These are phyloP conservation scores for Dorcus hopei DNA, from an alignment of 2,888 invertebrate species.

Conservation along the genomic window DNA sequence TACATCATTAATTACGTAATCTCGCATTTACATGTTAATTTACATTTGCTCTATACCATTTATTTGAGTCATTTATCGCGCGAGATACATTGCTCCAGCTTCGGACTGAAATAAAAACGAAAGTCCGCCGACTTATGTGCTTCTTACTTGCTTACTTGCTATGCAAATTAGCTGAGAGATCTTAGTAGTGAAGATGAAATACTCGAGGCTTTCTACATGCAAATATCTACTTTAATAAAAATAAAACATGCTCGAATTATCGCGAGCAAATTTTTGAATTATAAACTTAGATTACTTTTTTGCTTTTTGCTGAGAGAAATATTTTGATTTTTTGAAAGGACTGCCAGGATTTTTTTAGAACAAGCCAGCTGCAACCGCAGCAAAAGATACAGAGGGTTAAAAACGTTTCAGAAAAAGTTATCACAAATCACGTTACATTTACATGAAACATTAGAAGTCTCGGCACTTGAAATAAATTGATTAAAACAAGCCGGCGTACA, in stretches of 20 bases:
- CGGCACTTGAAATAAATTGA: conserved; percentile 10
- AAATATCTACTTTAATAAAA: conserved; percentile 7
- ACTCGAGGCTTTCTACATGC: conserved; percentile 5
- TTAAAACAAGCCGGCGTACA: not conserved
- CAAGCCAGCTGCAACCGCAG: not conserved
- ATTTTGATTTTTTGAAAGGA: not conserved
- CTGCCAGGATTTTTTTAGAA: not conserved
- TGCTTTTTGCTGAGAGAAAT: not conserved
- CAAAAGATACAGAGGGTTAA: not conserved
- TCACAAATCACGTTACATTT: no score
- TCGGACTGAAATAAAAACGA: not conserved
- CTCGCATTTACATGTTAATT: not conserved
- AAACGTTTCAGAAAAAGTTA: not conserved
- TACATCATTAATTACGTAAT: not conserved
- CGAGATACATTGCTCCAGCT: not conserved
- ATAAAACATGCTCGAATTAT: conserved; percentile 2
- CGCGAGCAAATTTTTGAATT: not conserved
- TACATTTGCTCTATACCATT: not conserved
- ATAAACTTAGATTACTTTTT: not conserved
- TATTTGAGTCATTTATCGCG: not conserved
- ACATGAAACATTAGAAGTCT: no score
- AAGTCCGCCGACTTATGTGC: not conserved
- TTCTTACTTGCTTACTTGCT: conserved; percentile 17
- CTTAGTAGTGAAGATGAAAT: conserved; percentile 14
- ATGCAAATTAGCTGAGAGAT: conserved; percentile 25